phyloP scores from a whole-genome alignment of 2,888 invertebrate genomes.

The Piscicola geometra region DNA sequence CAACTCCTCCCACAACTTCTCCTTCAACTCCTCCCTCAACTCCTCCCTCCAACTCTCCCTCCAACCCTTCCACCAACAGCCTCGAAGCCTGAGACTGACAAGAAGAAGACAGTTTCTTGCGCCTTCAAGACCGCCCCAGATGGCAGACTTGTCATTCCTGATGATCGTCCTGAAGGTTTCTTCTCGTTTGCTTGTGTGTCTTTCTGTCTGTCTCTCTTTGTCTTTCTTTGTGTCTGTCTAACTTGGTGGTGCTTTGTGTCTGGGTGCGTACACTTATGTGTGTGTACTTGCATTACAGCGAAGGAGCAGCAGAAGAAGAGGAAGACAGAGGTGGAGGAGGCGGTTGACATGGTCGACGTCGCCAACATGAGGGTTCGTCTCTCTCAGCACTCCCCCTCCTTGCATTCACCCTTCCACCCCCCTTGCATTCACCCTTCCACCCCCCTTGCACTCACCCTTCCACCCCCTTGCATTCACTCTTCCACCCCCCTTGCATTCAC shows the following conservation, averaged over 20 bases:
- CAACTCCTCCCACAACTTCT: too few relatives aligned
- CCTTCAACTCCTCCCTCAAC: neutral
- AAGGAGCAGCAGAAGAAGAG: neutral
- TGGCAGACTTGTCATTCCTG: conserved; percentile 20
- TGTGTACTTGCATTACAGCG: conserved; percentile 4
- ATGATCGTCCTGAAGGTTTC: neutral
- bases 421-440: too few relatives aligned
- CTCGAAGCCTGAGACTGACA: neutral
- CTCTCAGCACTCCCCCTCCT: neutral
- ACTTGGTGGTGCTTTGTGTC: conserved; percentile 6
- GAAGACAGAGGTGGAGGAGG: conserved; percentile 1
- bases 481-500: too few relatives aligned
- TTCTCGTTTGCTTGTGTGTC: neutral
- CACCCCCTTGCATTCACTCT: too few relatives aligned
- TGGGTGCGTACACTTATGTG: conserved; percentile 18
- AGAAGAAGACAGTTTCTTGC: neutral
- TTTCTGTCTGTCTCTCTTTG: conserved; percentile 1
- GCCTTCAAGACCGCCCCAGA: conserved; percentile 8
- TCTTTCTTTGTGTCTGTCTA: conserved; percentile 10
- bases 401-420: too few relatives aligned
- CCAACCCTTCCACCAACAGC: neutral
- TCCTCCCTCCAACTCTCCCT: neutral
- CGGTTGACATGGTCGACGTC: neutral
- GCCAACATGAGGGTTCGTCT: conserved; percentile 5
- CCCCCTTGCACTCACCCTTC: too few relatives aligned